Evolutionary conservation across 1,140 invertebrate species (phyloP).

Genomic region (Lordiphosa clarofinis): DNA sequence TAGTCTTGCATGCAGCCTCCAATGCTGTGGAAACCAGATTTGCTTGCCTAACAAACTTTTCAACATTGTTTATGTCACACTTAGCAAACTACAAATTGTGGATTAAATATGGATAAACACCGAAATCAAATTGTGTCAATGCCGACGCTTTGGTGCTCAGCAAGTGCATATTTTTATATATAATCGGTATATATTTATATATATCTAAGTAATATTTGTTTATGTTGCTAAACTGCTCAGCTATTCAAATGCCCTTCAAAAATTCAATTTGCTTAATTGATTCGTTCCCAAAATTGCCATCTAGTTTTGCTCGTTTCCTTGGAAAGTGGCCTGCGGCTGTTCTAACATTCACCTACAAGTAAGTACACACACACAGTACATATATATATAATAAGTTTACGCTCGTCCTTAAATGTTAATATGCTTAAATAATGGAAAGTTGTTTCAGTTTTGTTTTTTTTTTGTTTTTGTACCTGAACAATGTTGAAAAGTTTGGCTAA

Average conservation of each 20-base stretch:
- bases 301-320: background rate
- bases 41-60: conserved; percentile 31
- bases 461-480: conserved; percentile 10
- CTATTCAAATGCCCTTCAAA: conserved; percentile 2
- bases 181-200: background rate
- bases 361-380: conserved; percentile 3
- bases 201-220: conserved; percentile 1
- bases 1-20: conserved; percentile 62
- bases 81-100: conserved; percentile 37
- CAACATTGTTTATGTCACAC: conserved; percentile 29
- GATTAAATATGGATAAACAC: conserved; percentile 8
- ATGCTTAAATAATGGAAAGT: conserved; percentile 11
- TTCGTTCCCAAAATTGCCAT: conserved; percentile 8
- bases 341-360: background rate
- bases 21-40: conserved; percentile 37
- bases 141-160: conserved; percentile 49
- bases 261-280: background rate
- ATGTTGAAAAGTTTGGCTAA: conserved; percentile 52
- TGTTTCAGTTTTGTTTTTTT: conserved; percentile 13
- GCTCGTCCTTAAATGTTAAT: conserved; percentile 4
- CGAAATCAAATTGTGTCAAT: conserved; percentile 6
- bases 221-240: conserved; percentile 5
- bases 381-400: conserved; percentile 7
- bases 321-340: background rate
- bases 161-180: conserved; percentile 15